A percentile compares a stretch with the other conserved stretches of the same genome.
phyloP scores from a whole-genome alignment of 2,888 invertebrate species.

The Podotricha telesiphe region DNA sequence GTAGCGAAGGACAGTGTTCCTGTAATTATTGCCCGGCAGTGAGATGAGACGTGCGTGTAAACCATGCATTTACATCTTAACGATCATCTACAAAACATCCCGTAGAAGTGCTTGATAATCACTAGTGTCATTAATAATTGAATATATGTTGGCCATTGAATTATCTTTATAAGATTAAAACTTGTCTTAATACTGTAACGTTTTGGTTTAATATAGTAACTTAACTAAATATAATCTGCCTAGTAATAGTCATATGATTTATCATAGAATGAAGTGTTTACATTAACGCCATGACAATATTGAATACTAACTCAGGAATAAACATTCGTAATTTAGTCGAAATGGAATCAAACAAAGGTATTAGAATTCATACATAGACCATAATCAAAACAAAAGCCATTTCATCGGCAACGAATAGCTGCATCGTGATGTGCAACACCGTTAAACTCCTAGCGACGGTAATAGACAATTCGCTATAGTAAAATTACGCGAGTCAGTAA shows the following conservation, averaged over 20 bases:
- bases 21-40: slow-evolving; percentile 41
- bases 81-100: slow-evolving; percentile 23
- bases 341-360: not conserved
- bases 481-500: slow-evolving; percentile 38
- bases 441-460: slow-evolving; percentile 58
- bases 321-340: not conserved
- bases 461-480: slow-evolving; percentile 52
- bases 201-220: too few relatives aligned
- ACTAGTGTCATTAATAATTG: slow-evolving; percentile 24
- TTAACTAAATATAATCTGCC: too few relatives aligned
- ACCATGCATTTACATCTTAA: slow-evolving; percentile 40
- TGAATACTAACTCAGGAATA: not conserved
- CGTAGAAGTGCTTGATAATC: slow-evolving; percentile 16
- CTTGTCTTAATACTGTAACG: not conserved
- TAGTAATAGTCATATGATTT: not conserved
- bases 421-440: slow-evolving; percentile 56
- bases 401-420: slow-evolving; percentile 50
- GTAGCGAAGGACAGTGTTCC: slow-evolving; percentile 45
- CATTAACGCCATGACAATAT: not conserved
- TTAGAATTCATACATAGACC: slow-evolving; percentile 1
- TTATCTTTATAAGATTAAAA: not conserved
- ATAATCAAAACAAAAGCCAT: slow-evolving; percentile 36
- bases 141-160: not conserved
- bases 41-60: slow-evolving; percentile 34
- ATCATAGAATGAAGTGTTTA: too few relatives aligned